A percentile compares a stretch with the other conserved stretches of the same genome.
Evolutionary conservation across 1,140 invertebrate species (phyloP).

Genomic region (Cephus cinctus): DNA sequence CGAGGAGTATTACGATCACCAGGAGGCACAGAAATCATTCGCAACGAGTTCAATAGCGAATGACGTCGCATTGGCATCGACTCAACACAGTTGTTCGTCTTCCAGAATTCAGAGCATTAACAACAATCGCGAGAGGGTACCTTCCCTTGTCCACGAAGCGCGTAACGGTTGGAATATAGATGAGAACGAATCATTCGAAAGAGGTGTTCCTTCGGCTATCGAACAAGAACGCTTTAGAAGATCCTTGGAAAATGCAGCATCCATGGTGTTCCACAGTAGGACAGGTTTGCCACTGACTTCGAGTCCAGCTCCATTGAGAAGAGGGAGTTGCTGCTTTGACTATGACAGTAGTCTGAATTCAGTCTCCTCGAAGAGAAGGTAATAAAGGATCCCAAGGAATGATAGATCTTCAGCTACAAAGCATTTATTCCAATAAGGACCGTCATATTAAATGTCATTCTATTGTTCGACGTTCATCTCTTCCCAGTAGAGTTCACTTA

Average conservation of each 20-base stretch:
- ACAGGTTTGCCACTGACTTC: slow-evolving; percentile 84
- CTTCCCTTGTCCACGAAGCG: background rate
- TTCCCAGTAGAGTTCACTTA: too few relatives aligned
- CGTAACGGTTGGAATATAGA: background rate
- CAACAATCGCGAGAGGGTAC: background rate
- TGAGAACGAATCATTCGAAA: slow-evolving; percentile 37
- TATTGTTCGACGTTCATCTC: too few relatives aligned
- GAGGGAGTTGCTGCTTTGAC: slow-evolving; percentile 77
- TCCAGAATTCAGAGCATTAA: background rate
- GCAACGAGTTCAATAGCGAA: too few relatives aligned
- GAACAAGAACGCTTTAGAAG: slow-evolving; percentile 75
- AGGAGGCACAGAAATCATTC: background rate
- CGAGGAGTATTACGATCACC: background rate
- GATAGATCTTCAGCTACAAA: too few relatives aligned
- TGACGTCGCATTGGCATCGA: too few relatives aligned
- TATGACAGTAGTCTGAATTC: slow-evolving; percentile 81
- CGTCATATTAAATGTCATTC: too few relatives aligned
- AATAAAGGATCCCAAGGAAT: too few relatives aligned
- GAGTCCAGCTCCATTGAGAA: slow-evolving; percentile 79
- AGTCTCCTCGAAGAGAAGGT: slow-evolving; percentile 83
- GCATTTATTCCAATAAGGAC: too few relatives aligned
- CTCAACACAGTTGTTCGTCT: too few relatives aligned
- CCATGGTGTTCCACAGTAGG: slow-evolving; percentile 81
- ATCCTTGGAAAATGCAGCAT: slow-evolving; percentile 75
- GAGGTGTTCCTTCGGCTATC: slow-evolving; percentile 63